Conservation (phyloP, 2,888 invertebrate genomes). For the Hanleya hanleyi region DNA sequence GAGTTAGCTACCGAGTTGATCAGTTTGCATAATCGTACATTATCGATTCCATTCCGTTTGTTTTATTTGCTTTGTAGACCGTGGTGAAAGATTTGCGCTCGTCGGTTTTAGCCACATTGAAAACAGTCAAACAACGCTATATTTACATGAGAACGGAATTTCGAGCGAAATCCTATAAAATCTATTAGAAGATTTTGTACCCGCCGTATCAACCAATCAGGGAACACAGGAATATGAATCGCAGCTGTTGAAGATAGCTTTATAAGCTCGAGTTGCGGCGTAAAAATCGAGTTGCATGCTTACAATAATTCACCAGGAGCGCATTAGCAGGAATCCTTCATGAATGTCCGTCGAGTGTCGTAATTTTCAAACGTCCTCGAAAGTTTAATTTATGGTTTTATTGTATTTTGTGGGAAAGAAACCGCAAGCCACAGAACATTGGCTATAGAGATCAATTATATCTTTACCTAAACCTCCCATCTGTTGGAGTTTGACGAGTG, state of each 20-base stretch:
- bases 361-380: background rate
- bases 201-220: background rate
- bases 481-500: background rate
- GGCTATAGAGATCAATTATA: background rate
- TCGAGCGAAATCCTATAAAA: background rate
- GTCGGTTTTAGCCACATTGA: background rate
- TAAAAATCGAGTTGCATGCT: background rate
- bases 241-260: background rate
- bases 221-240: background rate
- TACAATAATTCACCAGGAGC: background rate
- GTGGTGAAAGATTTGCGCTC: background rate
- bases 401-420: constrained; percentile 6
- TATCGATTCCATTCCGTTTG: constrained; percentile 7
- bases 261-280: too few species aligned
- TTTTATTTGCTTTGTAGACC: background rate
- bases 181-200: background rate
- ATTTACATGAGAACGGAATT: background rate
- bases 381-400: constrained; percentile 9
- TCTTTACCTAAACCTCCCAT: background rate
- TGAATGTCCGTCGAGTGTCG: background rate
- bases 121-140: background rate
- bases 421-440: background rate
- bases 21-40: background rate
- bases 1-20: background rate
- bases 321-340: background rate